Percentiles rank a stretch among this genome's conserved stretches.
Conservation (phyloP, 2,888 invertebrate genomes). For the Aricia artaxerxes region DNA sequence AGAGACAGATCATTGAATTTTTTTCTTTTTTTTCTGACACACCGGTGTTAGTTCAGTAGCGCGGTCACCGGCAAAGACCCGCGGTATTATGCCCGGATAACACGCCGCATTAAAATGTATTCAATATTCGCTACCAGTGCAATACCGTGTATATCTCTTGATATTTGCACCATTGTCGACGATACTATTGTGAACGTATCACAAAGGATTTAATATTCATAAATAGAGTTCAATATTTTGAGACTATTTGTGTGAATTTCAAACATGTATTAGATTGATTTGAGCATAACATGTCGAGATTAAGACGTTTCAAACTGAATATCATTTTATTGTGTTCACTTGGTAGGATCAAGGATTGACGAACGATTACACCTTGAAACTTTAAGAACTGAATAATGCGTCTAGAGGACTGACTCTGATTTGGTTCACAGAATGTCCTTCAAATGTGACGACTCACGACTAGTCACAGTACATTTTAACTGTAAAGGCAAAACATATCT, state of each 20-base stretch:
- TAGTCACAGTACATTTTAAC: too few species aligned
- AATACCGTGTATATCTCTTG: not conserved
- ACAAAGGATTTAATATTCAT: constrained; percentile 26
- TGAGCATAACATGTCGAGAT: constrained; percentile 1
- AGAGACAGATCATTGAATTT: constrained; percentile 62
- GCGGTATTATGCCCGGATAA: constrained; percentile 10
- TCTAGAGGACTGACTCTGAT: too few species aligned
- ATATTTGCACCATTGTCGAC: constrained; percentile 15
- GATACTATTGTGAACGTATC: constrained; percentile 7
- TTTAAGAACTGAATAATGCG: not conserved
- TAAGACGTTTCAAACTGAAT: not conserved
- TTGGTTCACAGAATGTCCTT: not conserved
- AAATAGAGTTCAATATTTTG: constrained; percentile 26
- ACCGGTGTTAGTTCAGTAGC: constrained; percentile 58
- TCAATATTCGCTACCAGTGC: constrained; percentile 48
- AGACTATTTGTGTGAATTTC: constrained; percentile 12
- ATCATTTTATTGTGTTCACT: not conserved
- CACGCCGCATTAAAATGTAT: constrained; percentile 48
- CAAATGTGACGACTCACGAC: too few species aligned
- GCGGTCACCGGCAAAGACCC: constrained; percentile 43
- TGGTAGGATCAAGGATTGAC: not conserved
- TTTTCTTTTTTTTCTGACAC: constrained; percentile 54
- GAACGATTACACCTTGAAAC: not conserved
- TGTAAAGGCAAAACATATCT: too few species aligned
- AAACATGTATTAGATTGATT: constrained; percentile 7